Evolutionary conservation across 2,888 invertebrate genomes (phyloP).

Genomic region (Xylocampa areola): DNA sequence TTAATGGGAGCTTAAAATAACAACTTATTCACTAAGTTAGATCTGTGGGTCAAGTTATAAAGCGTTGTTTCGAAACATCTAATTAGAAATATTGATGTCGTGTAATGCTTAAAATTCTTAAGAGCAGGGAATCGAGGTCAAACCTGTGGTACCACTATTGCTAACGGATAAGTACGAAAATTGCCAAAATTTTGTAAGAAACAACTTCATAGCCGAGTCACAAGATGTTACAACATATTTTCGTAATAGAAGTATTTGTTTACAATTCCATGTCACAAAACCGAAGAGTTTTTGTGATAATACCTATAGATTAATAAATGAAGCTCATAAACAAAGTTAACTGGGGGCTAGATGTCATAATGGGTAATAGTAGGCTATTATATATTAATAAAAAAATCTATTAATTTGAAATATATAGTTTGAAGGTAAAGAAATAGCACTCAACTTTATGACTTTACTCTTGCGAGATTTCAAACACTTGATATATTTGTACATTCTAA

Average conservation of each 20-base stretch:
- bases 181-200: constrained; percentile 47
- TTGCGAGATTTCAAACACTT: neutral
- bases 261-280: constrained; percentile 19
- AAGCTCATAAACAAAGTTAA: too few relatives aligned
- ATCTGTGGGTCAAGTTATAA: constrained; percentile 23
- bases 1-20: neutral
- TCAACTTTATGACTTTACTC: too few relatives aligned
- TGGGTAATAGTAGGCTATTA: too few relatives aligned
- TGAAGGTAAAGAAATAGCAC: too few relatives aligned
- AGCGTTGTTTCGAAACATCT: constrained; percentile 22
- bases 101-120: constrained; percentile 30
- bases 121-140: constrained; percentile 47
- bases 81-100: constrained; percentile 46
- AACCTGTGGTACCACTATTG: constrained; percentile 38
- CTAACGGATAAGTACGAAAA: constrained; percentile 45
- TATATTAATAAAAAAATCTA: too few relatives aligned
- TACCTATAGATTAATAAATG: too few relatives aligned
- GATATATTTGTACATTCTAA: neutral
- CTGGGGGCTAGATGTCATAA: too few relatives aligned
- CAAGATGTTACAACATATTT: constrained; percentile 42
- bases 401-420: too few relatives aligned
- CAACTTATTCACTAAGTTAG: constrained; percentile 7
- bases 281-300: neutral
- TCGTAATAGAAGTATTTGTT: constrained; percentile 29
- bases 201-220: constrained; percentile 31